Conservation (phyloP, 2,113 vertebrate species). For the Oceanites oceanicus region DNA sequence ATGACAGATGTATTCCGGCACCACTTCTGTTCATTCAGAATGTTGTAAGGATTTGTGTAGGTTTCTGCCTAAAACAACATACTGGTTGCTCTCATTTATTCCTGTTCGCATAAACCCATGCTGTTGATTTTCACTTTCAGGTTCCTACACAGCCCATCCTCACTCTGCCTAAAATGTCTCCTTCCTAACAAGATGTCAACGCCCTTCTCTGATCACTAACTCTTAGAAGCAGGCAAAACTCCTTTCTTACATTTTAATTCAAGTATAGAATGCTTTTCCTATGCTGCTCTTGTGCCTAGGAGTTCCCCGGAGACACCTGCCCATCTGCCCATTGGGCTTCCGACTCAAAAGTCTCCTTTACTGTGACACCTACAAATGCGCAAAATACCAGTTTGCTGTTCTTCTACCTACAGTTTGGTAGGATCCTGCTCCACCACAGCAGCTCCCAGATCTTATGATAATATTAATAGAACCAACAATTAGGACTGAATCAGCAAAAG, state of each 20-base stretch:
- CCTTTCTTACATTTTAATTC: neutral
- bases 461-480: neutral
- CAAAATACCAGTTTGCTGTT: accelerated
- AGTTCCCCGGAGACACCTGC: neutral
- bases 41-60: constrained; percentile 4
- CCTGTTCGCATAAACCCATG: neutral
- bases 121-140: constrained; percentile 1
- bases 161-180: neutral
- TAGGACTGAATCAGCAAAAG: neutral
- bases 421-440: neutral
- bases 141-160: neutral
- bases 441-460: neutral
- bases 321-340: neutral
- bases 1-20: neutral
- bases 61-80: neutral
- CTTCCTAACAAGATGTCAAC: neutral
- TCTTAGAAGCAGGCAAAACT: neutral
- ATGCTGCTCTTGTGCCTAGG: neutral
- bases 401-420: neutral
- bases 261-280: neutral
- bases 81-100: neutral
- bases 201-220: neutral
- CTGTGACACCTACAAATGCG: neutral
- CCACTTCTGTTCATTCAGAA: neutral
- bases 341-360: neutral